phyloP scores from a whole-genome alignment of 1,140 invertebrate species.

The Drosophila nigrodunni region DNA sequence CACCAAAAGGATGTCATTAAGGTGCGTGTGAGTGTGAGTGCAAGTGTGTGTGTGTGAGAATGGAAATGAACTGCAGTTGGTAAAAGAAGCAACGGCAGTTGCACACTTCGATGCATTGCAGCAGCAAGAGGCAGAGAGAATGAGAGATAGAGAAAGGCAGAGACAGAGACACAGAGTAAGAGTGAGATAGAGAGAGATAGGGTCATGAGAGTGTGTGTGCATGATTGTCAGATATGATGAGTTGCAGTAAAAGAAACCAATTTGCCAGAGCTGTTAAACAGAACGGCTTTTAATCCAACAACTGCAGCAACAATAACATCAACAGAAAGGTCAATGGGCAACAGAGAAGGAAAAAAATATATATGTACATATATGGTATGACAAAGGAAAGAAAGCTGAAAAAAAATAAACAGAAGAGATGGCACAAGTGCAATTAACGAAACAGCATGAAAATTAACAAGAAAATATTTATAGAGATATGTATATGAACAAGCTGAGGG shows the following conservation, averaged over 20 bases:
- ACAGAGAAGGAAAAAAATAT: neutral
- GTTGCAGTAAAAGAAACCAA: constrained; percentile 73
- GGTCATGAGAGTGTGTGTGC: neutral
- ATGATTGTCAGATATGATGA: constrained; percentile 47
- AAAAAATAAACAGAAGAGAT: constrained; percentile 25
- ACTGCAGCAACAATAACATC: constrained; percentile 35
- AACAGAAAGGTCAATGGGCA: constrained; percentile 49
- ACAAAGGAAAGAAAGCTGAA: neutral
- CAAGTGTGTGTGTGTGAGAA: constrained; percentile 26
- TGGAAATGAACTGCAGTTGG: constrained; percentile 66
- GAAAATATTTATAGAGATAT: constrained; percentile 30
- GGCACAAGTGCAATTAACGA: constrained; percentile 45
- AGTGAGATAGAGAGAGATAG: neutral
- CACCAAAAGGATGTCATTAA: constrained; percentile 72
- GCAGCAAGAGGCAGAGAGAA: neutral
- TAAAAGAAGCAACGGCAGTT: constrained; percentile 22
- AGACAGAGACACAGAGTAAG: constrained; percentile 30
- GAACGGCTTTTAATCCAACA: constrained; percentile 59
- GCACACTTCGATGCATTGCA: constrained; percentile 39
- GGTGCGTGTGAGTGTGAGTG: constrained; percentile 36
- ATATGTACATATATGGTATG: neutral
- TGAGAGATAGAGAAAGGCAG: neutral
- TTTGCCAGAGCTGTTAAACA: constrained; percentile 62
- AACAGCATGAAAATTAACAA: constrained; percentile 42
- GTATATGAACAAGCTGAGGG: constrained; percentile 11